Percentiles rank a stretch among this genome's conserved stretches.
Conservation (phyloP, 2,888 invertebrate species). For the Monochamus alternatus region DNA sequence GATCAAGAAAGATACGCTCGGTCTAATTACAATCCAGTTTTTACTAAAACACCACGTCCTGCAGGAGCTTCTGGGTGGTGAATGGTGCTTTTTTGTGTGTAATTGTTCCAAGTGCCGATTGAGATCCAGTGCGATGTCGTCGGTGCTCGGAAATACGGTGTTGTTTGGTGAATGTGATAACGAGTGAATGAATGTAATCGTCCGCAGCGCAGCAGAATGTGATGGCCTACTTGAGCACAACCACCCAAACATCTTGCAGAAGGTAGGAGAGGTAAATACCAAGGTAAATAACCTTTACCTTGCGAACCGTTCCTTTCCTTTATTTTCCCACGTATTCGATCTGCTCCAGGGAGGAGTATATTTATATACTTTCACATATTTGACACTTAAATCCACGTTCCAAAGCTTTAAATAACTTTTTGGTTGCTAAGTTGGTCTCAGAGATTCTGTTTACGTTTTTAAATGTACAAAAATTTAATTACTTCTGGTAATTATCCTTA, state of each 20-base stretch:
- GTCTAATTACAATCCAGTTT: slow-evolving; percentile 41
- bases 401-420: not conserved
- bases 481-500: too few relatives aligned
- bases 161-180: slow-evolving; percentile 29
- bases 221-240: slow-evolving; percentile 58
- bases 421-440: not conserved
- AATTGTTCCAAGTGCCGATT: slow-evolving; percentile 4
- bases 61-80: not conserved
- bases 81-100: not conserved
- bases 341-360: slow-evolving; percentile 2
- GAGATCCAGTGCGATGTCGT: not conserved
- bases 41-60: slow-evolving; percentile 27
- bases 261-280: slow-evolving; percentile 60
- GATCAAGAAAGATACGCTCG: slow-evolving; percentile 40
- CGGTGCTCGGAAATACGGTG: slow-evolving; percentile 11
- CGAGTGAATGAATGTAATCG: slow-evolving; percentile 22
- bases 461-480: too few relatives aligned
- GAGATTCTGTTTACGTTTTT: too few relatives aligned
- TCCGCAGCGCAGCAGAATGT: slow-evolving; percentile 49
- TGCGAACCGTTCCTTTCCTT: not conserved
- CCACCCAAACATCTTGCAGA: slow-evolving; percentile 49
- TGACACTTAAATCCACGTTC: not conserved
- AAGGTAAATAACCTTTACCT: slow-evolving; percentile 29
- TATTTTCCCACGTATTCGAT: not conserved
- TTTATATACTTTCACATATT: slow-evolving; percentile 5